These are phyloP conservation scores for Pristis pectinata DNA, from an alignment of 2,797 vertebrate genomes.

Conservation along the genomic window DNA sequence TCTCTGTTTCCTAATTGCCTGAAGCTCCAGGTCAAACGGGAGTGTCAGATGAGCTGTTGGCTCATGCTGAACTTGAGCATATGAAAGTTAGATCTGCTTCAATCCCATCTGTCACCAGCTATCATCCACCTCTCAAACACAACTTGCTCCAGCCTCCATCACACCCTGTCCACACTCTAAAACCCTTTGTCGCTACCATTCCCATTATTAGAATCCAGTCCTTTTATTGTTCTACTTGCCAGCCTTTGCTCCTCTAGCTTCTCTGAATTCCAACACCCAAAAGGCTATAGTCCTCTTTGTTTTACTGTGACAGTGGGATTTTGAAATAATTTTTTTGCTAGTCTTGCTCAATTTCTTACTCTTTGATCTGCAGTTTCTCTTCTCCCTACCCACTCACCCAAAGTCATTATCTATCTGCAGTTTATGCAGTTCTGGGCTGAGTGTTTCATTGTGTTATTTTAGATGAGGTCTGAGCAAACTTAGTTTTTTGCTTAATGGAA, in stretches of 20 bases:
- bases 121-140: not conserved
- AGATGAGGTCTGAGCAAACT: not conserved
- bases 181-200: not conserved
- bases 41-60: not conserved
- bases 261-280: not conserved
- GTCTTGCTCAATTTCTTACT: not conserved
- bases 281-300: not conserved
- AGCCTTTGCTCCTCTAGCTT: not conserved
- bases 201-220: not conserved
- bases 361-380: not conserved
- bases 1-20: too few relatives aligned
- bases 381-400: too few relatives aligned
- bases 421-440: not conserved
- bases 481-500: not conserved
- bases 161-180: not conserved
- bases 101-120: not conserved
- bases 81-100: not conserved
- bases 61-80: not conserved
- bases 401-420: not conserved
- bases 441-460: not conserved
- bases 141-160: not conserved
- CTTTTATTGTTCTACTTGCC: not conserved
- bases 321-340: not conserved
- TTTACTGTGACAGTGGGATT: not conserved
- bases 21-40: too few relatives aligned